Base-by-base conservation (phyloP, 64 coral and sea anemone species). In the Porites lutea region DNA sequence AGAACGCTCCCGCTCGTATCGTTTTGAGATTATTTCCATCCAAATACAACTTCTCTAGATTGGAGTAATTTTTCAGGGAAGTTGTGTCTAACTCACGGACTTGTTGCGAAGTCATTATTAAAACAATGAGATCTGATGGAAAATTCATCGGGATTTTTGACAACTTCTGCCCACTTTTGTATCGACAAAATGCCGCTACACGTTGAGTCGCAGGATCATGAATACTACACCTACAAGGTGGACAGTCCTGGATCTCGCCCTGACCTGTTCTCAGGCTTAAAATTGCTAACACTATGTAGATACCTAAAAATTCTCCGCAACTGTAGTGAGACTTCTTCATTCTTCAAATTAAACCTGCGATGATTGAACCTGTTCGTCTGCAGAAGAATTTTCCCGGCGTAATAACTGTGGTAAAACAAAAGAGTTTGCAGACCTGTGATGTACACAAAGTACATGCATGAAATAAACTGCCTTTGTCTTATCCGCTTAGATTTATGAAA, bases 1-100 rank as follows among this genome's bases (percentile, higher is more conserved):
- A 18, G 14, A 92, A 92, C 3, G 91, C 54, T 59, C 91, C 70
- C n/a, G 65, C 23, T 87, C 78, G 45, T n/a, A 92, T 92, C 15
- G 8, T 71, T 7, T 71, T 4, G 0, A 92, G 47, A 54, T 11
- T 8, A 49, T 92, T 92, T 65, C 79, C 79, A 79, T 83, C 22
- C 62, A 92, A 58, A 70, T 92, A 83, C 50, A 92, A 18, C 10
- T 6, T 8, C 5, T 86, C 8, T 5, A 92, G 48, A 73, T 78
- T 87, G 2, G 27, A 18, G 15, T 78, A 92, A 1, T 75, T 20
- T 37, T 79, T 3, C 61, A 92, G 69, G 7, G 91, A 92, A 9
- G 82, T 53, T 37, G 13, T 68, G 60, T 87, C 53, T 49, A 92
- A 21, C 48, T 23, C 45, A 54, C 43, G 48, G 20, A 92, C n/a